Base-by-base conservation (phyloP, 37 sponge, comb jelly and placozoan species). In the Aplysina aerophoba region DNA sequence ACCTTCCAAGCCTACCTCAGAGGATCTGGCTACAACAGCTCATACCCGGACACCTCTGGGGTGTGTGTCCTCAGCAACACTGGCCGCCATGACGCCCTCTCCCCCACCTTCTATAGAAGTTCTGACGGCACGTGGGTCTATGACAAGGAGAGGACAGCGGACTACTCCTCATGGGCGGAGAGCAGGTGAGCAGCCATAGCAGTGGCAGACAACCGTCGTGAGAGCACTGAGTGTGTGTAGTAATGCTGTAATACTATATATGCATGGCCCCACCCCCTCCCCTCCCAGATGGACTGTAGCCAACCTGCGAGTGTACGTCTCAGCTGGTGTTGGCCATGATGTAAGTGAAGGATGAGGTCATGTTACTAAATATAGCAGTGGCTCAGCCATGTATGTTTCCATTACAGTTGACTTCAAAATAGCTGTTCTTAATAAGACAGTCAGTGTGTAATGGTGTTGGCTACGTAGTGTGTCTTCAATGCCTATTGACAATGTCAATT, bases 131-230 rank as follows among this genome's bases (percentile, higher is more conserved):
- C 50, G 8, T 11, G 3, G 8, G 8, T 68, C 31, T 77, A 87
- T 44, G 15, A 21, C n/a, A n/a, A 24, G 14, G 53, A 75, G 44
- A 24, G 37, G 24, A 77, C 88, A 40, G 61, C 21, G 15, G 71
- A 88, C 30, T 93, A 93, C 63, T 93, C 94, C 55, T 89, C 94
- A 30, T 93, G 94, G 94, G 86, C 88, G 34, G 94, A 93, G 65
- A 93, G 94, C 91, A 85, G 55, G 94, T 93, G 24, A 57, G 89
- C 55, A 64, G 64, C 15, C 13, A 59, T 11, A 5, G 15, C 0
- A 39, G 14, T 38, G 55, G 17, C 4, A 17, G 27, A 19, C 62
- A 44, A 8, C 6, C 50, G 8, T 44, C 8, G 3, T n/a, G n/a
- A n/a, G 50, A 44, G 50, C 50, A 44, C 8, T 3, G 50, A 44